Evolutionary conservation across 2,113 vertebrate genomes (phyloP), one percentile per base, ranked within the genome.

Genomic region (Stercorarius parasiticus): DNA sequence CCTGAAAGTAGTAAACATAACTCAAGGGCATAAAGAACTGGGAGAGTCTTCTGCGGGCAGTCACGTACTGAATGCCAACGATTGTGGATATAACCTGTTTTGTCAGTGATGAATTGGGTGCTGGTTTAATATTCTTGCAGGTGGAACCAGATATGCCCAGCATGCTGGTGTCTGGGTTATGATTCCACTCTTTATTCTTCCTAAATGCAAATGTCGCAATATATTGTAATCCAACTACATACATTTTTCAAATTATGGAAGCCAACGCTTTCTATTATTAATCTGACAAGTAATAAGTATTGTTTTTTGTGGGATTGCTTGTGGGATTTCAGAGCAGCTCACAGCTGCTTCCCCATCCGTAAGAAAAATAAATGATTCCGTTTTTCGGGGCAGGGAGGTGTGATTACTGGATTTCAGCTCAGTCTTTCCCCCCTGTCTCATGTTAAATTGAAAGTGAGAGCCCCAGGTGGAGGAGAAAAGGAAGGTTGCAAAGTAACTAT

Each of bases 381-480:
- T 86, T 89, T 94, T 85, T 42, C 2, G 2, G 94, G 84, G 42
- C 72, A 76, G 88, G 88, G 61, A 94, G 76, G 74, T 93, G 61
- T 82, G 93, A 97, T 97, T 93, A 83, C 89, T 93, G 88, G 53
- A 50, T 86, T 93, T 95, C 74, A 93, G 72, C 88, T 94, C 88
- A 79, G 18, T 42, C 93, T 87, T 90, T 91, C 52, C 81, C 92
- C 65, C 38, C 74, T 91, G 82, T 81, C 88, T 89, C 17, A 0
- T 92, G 79, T 34, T 34, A 85, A 96, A 97, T 96, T 94, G 93
- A 38, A 95, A 95, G 77, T 45, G 82, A 95, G 93, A 93, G 93
- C 74, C 81, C 61, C 79, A 79, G 83, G 82, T 96, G 90, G 88
- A 95, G 65, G 79, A 85, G 82, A 18, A 59, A 80, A 71, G 53